Evolutionary conservation across 2,797 vertebrate species (phyloP), one percentile per base, ranked within the genome.

Genomic region (Sphenodon punctatus): DNA sequence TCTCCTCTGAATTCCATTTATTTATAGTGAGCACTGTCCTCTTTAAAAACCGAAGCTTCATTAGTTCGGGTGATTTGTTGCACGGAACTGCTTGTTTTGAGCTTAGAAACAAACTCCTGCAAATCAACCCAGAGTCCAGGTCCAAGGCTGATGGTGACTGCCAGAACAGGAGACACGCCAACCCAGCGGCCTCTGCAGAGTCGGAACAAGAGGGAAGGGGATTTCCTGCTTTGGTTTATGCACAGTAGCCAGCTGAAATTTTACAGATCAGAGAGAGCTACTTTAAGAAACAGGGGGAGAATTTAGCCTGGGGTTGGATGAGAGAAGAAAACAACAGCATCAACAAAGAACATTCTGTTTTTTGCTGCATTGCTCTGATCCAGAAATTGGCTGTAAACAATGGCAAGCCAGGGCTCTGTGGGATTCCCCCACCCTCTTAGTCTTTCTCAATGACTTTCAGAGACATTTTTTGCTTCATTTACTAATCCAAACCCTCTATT

Each of bases 181-280:
- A 60, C 73, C 83, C 85, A 68, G 63, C 80, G n/a, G n/a, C n/a
- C n/a, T n/a, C n/a, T n/a, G n/a, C n/a, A n/a, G n/a, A n/a, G n/a
- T n/a, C 45, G 78, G 68, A 84, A 83, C 75, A 67, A 45, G 4
- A 27, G 27, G 88, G 72, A 39, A 36, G 39, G 82, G 39, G 92
- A 91, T 92, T 89, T 61, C 78, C 82, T 89, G 89, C 87, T 80
- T 90, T 88, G 84, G 84, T 88, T n/a, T 86, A 61, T 58, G 80
- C 20, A 3, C 84, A 77, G 91, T 86, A 91, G 88, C 87, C 88
- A 76, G 87, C 89, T 80, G 86, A 87, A 74, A 78, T 91, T 94
- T 91, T 87, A 78, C 82, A 53, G 86, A 90, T 79, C 65, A 85
- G 91, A 86, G 43, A 32, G 77, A 79, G 88, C 64, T 84, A 82